Percentiles rank a stretch among this genome's conserved stretches.
Evolutionary conservation across 2,888 invertebrate species (phyloP).

Genomic region (Loripinus fragilis): DNA sequence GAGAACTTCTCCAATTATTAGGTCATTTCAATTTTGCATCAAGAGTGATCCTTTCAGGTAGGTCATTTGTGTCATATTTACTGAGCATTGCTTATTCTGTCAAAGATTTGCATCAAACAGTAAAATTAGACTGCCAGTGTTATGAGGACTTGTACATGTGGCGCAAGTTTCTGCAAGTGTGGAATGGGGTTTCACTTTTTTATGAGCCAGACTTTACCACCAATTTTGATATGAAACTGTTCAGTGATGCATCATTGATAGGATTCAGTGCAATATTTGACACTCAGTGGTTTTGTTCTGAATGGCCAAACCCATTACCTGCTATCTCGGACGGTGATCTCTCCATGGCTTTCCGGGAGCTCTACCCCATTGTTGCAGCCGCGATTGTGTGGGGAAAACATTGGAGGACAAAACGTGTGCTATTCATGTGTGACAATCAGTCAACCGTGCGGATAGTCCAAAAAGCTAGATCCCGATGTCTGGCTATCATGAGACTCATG

Average conservation of each 20-base stretch:
- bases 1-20: too few species aligned
- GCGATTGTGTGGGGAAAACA: background rate
- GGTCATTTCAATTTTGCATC: too few species aligned
- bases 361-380: background rate
- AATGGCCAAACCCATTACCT: background rate
- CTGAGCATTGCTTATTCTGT: too few species aligned
- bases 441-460: background rate
- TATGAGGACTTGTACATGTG: too few species aligned
- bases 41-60: too few species aligned
- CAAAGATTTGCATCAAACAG: too few species aligned
- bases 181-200: constrained; percentile 10
- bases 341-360: background rate
- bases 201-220: background rate
- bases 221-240: constrained; percentile 9
- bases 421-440: constrained; percentile 7
- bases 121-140: too few species aligned
- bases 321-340: too few species aligned
- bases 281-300: background rate
- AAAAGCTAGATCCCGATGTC: background rate
- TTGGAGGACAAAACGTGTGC: background rate
- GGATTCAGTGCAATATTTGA: constrained; percentile 1
- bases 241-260: constrained; percentile 25
- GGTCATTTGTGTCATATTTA: too few species aligned
- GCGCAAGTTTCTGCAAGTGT: too few species aligned
- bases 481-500: background rate